Conservation (phyloP, 2,888 invertebrate genomes). For the Amphiduros pacificus region DNA sequence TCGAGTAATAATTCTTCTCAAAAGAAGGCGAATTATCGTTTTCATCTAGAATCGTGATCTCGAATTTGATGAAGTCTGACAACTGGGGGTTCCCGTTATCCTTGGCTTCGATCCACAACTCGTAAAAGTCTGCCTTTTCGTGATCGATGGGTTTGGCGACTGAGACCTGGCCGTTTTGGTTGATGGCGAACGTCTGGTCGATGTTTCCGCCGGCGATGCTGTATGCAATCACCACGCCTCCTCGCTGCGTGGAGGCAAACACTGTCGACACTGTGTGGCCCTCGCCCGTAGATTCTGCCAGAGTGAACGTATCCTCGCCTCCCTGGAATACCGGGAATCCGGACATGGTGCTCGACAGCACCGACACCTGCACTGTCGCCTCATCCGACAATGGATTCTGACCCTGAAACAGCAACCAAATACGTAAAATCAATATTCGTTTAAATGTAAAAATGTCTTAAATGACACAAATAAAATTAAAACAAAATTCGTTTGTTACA, state of each 20-base stretch:
- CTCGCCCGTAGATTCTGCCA: conserved; percentile 60
- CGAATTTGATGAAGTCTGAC: conserved; percentile 60
- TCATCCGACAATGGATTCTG: conserved; percentile 70
- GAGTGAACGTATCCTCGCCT: conserved; percentile 61
- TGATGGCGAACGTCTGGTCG: conserved; percentile 84
- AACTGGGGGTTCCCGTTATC: conserved; percentile 29
- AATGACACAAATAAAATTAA: too few species aligned
- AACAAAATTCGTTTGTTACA: too few species aligned
- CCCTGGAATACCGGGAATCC: conserved; percentile 77
- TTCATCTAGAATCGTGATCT: conserved; percentile 87
- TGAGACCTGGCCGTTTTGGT: conserved; percentile 74
- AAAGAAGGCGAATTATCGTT: conserved; percentile 88
- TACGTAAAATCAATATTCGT: too few species aligned
- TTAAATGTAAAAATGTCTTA: too few species aligned
- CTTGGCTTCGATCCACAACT: conserved; percentile 86
- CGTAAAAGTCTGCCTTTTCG: conserved; percentile 81
- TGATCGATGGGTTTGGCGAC: conserved; percentile 82
- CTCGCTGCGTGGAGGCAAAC: conserved; percentile 69
- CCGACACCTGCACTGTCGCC: conserved; percentile 75
- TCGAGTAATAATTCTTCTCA: conserved; percentile 78
- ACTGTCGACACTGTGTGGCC: conserved; percentile 70
- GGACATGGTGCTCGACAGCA: conserved; percentile 70
- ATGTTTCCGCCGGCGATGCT: conserved; percentile 92
- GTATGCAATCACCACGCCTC: conserved; percentile 61
- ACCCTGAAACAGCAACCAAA: conserved; percentile 64